Conservation (phyloP, 2,888 invertebrate species). For the Torymus aiolomorphi region DNA sequence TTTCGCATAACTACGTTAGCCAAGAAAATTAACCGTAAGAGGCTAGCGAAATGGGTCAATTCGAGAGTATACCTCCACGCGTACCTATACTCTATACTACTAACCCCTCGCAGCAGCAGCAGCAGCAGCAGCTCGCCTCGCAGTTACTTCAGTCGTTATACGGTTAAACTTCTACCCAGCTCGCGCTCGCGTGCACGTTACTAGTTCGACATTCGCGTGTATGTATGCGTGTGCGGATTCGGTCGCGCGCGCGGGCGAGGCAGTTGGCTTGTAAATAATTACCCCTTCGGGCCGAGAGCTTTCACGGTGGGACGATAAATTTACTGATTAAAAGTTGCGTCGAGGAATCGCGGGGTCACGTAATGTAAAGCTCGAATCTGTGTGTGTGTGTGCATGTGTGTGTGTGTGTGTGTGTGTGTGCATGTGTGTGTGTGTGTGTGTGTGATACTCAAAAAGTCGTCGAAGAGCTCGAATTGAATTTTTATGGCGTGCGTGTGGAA, state of each 20-base stretch:
- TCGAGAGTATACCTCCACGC: too few relatives aligned
- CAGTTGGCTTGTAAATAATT: constrained; percentile 41
- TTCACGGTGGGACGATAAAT: constrained; percentile 12
- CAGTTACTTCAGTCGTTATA: constrained; percentile 22
- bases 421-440: too few relatives aligned
- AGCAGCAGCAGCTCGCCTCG: not conserved
- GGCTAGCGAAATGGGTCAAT: constrained; percentile 20
- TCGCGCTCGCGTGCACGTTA: not conserved
- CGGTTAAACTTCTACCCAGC: constrained; percentile 21
- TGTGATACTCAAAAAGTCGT: too few relatives aligned
- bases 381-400: too few relatives aligned
- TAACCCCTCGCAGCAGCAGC: too few relatives aligned
- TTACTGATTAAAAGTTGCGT: constrained; percentile 28
- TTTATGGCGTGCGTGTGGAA: too few relatives aligned
- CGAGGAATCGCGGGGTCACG: not conserved
- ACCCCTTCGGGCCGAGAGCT: not conserved
- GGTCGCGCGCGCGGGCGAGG: not conserved
- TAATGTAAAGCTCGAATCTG: too few relatives aligned
- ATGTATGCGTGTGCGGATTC: constrained; percentile 1
- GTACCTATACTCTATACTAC: too few relatives aligned
- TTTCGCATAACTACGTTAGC: not conserved
- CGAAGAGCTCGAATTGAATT: too few relatives aligned
- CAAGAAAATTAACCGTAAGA: constrained; percentile 5
- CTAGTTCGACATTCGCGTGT: constrained; percentile 12
- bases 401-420: too few relatives aligned